Percentiles rank a stretch among this genome's conserved stretches.
Conservation (phyloP, 2,113 vertebrate species). For the Grammomys dolichurus region DNA sequence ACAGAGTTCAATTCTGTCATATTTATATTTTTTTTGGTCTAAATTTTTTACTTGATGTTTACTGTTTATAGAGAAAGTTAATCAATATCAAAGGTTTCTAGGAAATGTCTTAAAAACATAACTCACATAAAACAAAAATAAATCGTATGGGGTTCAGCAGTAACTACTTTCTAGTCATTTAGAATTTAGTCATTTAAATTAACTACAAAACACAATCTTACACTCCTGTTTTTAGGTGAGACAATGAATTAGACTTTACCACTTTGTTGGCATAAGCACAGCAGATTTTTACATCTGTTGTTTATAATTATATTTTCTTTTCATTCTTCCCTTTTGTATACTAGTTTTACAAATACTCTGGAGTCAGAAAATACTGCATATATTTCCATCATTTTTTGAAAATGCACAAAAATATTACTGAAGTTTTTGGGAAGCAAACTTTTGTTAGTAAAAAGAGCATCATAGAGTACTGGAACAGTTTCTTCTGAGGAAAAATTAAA, state of each 20-base stretch:
- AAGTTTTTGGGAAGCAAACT: background rate
- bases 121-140: background rate
- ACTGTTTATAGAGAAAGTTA: slow-evolving; percentile 26
- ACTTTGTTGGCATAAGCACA: slow-evolving; percentile 33
- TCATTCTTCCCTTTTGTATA: slow-evolving; percentile 24
- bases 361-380: background rate
- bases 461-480: background rate
- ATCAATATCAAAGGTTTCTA: slow-evolving; percentile 2
- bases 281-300: slow-evolving; percentile 8
- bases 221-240: slow-evolving; percentile 14
- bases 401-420: slow-evolving; percentile 11
- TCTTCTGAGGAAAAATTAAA: slow-evolving; percentile 44
- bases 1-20: slow-evolving; percentile 44
- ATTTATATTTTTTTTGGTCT: slow-evolving; percentile 40
- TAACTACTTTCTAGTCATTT: slow-evolving; percentile 49
- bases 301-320: background rate
- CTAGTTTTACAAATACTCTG: slow-evolving; percentile 18
- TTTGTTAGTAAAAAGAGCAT: background rate
- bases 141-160: background rate
- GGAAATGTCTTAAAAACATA: background rate
- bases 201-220: slow-evolving; percentile 28
- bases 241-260: background rate
- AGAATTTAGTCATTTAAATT: background rate
- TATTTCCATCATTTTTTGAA: slow-evolving; percentile 25
- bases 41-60: slow-evolving; percentile 48